These are phyloP conservation scores for Albula goreensis DNA, from an alignment of 2,113 vertebrate species.

Conservation along the genomic window DNA sequence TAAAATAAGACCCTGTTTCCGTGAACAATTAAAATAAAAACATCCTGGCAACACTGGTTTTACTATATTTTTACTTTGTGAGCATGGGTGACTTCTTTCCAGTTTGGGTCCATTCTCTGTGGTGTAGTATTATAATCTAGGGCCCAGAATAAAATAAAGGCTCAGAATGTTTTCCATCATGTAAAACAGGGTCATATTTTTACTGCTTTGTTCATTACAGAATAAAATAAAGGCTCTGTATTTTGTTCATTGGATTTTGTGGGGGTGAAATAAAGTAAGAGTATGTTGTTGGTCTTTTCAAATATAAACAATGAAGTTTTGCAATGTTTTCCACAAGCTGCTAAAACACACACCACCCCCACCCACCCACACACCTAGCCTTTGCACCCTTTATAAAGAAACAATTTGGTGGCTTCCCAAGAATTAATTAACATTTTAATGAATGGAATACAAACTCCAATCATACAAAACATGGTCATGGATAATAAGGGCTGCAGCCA, in stretches of 20 bases:
- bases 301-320: neutral
- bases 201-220: no score
- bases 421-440: conserved; percentile 48
- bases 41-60: no score
- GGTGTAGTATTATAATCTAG: neutral
- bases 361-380: neutral
- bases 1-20: no score
- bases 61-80: no score
- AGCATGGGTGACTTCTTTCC: no score
- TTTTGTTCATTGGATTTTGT: no score
- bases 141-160: neutral
- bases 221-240: no score
- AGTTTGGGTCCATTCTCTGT: neutral
- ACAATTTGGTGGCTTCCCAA: conserved; percentile 44
- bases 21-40: no score
- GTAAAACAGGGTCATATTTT: no score
- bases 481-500: conserved; percentile 33
- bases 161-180: neutral
- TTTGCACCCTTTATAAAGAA: conserved; percentile 38
- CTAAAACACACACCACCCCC: neutral
- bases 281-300: no score
- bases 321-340: conserved; percentile 7
- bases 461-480: conserved; percentile 36
- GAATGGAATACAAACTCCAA: conserved; percentile 40
- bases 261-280: no score